Conservation (phyloP, 2,113 vertebrate genomes). For the Grallaria varia region DNA sequence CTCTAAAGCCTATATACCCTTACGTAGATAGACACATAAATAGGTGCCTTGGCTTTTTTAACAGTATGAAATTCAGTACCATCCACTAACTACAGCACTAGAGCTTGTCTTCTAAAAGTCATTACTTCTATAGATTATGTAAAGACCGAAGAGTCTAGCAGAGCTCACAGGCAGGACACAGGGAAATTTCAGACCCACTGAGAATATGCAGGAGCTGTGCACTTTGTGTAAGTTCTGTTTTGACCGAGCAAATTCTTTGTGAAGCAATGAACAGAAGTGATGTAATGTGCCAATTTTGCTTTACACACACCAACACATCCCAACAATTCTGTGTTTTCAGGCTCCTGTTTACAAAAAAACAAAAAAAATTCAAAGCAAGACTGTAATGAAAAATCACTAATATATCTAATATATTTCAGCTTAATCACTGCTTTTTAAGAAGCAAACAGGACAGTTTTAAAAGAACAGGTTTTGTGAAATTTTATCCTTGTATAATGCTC, state of each 20-base stretch:
- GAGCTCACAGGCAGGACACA: background rate
- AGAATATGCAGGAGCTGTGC: accelerated
- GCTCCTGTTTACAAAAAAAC: background rate
- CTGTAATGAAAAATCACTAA: background rate
- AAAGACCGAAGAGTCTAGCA: background rate
- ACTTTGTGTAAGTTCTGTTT: background rate
- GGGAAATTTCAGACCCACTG: background rate
- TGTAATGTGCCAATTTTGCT: background rate
- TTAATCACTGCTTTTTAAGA: background rate
- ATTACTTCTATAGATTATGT: background rate
- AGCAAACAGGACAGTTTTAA: background rate
- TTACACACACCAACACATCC: background rate
- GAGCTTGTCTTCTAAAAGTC: background rate
- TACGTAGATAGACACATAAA: background rate
- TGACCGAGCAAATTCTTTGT: background rate
- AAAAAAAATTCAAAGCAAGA: background rate
- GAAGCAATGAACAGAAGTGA: background rate
- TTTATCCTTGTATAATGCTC: background rate
- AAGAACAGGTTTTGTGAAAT: background rate
- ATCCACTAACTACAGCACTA: background rate
- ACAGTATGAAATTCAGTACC: background rate
- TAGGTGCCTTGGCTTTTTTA: background rate
- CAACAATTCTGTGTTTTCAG: background rate
- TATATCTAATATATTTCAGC: background rate
- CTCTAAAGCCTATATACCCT: background rate